Evolutionary conservation across 2,797 vertebrate species (phyloP).

Genomic region (Tamandua tetradactyla): DNA sequence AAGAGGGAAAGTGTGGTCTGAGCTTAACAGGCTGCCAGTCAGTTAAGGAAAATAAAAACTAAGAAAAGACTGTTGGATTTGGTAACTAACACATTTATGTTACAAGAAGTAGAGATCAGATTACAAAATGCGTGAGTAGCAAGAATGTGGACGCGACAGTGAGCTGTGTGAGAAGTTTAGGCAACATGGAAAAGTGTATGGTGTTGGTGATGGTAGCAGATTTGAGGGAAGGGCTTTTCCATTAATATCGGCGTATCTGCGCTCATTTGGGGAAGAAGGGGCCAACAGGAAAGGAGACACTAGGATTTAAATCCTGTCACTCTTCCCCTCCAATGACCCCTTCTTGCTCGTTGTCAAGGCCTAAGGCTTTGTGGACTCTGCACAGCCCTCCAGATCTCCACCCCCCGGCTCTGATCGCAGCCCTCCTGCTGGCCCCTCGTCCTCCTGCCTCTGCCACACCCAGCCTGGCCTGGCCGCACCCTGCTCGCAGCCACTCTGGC

Average conservation of each 20-base stretch:
- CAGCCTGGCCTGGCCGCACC: neutral
- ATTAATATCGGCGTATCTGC: neutral
- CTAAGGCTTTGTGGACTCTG: fast-evolving
- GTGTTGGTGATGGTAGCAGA: neutral
- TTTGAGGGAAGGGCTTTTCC: neutral
- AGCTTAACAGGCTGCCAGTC: neutral
- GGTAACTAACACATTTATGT: neutral
- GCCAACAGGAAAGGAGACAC: no score
- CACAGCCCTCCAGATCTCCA: no score
- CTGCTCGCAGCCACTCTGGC: no score
- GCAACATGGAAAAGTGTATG: neutral
- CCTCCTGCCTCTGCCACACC: neutral
- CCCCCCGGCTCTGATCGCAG: neutral
- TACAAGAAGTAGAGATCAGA: neutral
- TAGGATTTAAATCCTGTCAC: neutral
- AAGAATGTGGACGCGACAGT: neutral
- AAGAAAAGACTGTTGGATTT: neutral
- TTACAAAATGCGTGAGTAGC: neutral
- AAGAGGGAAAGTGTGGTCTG: neutral
- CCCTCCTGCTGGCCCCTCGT: neutral
- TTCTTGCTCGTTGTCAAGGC: neutral
- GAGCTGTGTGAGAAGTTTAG: neutral
- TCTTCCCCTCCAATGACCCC: neutral
- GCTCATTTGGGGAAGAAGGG: neutral
- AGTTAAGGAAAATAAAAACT: neutral